Evolutionary conservation across 1,140 invertebrate genomes (phyloP), one percentile per base, ranked within the genome.

Genomic region (Hylaeus anthracinus): DNA sequence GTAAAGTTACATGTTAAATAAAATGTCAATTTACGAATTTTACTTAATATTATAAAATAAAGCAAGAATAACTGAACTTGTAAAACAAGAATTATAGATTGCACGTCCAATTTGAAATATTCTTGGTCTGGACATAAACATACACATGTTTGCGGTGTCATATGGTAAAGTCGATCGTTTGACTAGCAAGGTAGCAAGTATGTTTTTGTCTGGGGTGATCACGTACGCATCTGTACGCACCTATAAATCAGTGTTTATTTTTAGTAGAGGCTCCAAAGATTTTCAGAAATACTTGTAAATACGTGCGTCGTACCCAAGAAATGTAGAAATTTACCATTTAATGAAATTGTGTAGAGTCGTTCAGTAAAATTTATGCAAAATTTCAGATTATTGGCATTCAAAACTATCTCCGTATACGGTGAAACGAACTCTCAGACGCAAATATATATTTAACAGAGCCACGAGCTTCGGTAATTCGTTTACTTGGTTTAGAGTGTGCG

Each of bases 201-300:
- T 82, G 83, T 86, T 87, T 87, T 87, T 81, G 86, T 72, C 78
- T 80, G 69, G 72, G 64, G 58, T 61, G 60, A 78, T 70, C 77
- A 84, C 79, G 73, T 78, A 82, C 72, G 79, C 64, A 70, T 76
- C 48, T 58, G 77, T 61, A 86, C 76, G 63, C 64, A 79, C 81
- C 64, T 75, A 79, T 87, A 87, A 87, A 86, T 87, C 86, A 81
- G 84, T 81, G 79, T 87, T 86, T 87, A 87, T 87, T 87, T 87
- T 86, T 87, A 87, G 86, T 79, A 64, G 60, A 41, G 71, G 37
- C 43, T 60, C 4, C 37, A 58, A 74, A 61, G 70, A 75, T 85
- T 83, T 79, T 82, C 61, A 56, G 39, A 73, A 83, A 78, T 61
- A 76, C 37, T 72, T 72, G 58, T 71, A 75, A 80, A 80, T 80